Percentiles rank a stretch among this genome's conserved stretches.
phyloP scores from a whole-genome alignment of 2,797 vertebrate genomes.

The Pseudomugil gertrudae region DNA sequence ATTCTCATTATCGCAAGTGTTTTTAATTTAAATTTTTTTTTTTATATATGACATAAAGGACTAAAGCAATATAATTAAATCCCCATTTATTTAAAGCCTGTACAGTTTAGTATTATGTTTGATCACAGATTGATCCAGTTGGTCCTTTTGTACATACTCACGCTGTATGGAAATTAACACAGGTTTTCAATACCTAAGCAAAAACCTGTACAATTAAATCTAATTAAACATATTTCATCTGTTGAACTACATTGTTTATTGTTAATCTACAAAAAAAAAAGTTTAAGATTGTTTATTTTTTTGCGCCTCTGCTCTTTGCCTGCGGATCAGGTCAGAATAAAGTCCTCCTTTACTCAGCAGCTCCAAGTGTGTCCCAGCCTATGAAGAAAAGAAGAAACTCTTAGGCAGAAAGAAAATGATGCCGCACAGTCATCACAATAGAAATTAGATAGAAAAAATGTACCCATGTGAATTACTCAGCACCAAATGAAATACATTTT shows the following conservation, averaged over 20 bases:
- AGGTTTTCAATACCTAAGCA: slow-evolving; percentile 28
- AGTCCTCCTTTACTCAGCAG: slow-evolving; percentile 86
- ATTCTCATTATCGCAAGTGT: slow-evolving; percentile 23
- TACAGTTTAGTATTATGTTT: slow-evolving; percentile 41
- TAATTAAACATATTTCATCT: slow-evolving; percentile 21
- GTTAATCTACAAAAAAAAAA: slow-evolving; percentile 28
- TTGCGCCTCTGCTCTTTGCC: slow-evolving; percentile 83
- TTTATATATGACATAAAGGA: too few species aligned
- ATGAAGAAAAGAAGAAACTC: slow-evolving; percentile 27
- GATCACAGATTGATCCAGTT: slow-evolving; percentile 30
- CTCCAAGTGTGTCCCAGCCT: slow-evolving; percentile 89
- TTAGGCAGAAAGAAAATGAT: slow-evolving; percentile 46
- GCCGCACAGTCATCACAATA: slow-evolving; percentile 7
- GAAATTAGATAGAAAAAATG: slow-evolving; percentile 12
- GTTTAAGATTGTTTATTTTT: slow-evolving; percentile 66
- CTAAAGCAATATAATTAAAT: slow-evolving; percentile 11
- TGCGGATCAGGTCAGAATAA: slow-evolving; percentile 88
- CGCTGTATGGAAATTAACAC: slow-evolving; percentile 11
- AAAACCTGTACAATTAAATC: slow-evolving; percentile 23
- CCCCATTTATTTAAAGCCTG: slow-evolving; percentile 32
- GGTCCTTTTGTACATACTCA: slow-evolving; percentile 42
- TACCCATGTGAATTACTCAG: slow-evolving; percentile 10
- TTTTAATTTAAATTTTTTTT: too few species aligned
- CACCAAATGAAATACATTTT: background rate
- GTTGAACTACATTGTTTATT: slow-evolving; percentile 19